Evolutionary conservation across 2,113 vertebrate genomes (phyloP), one percentile per base, ranked within the genome.

Genomic region (Anguilla rostrata): DNA sequence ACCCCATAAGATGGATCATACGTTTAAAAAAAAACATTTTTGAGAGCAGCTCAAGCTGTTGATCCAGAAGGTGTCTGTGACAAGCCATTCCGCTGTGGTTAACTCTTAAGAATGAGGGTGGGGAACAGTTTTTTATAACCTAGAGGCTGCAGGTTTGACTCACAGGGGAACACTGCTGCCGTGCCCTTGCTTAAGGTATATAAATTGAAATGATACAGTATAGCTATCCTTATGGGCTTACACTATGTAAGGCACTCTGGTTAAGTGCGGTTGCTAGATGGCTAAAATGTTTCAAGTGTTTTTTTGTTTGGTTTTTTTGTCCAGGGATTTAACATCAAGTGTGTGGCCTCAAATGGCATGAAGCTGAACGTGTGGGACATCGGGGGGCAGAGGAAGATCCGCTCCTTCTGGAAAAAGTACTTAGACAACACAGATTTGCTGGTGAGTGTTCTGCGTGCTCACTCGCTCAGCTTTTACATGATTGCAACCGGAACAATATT

Each of bases 321-420:
- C 34, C 88, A 97, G 97, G 96, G 97, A 82, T 97, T 97, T 88
- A 97, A 97, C 91, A 96, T 97, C 40, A 97, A 97, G 90, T 97
- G 96, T 0, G 92, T 97, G n/a, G 96, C 96, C 15, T 96, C 96
- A 0, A 95, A 97, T 0, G 96, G 97, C 34, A 94, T 97, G 94
- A 97, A 96, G 92, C 94, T 97, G 39, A 96, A 96, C 0, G 95
- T 97, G 5, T 97, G 97, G 97, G 97, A 97, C 90, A 97, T 97
- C 0, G 96, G 96, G 60, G 96, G 97, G 66, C 97, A 97, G 87
- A 95, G 96, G 88, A 95, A 97, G 88, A 96, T 97, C 89, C 94
- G 96, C 39, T 83, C 95, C 0, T 97, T 97, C 90, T 97, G 97
- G 96, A 97, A 93, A 90, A 97, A 97, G 88, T 97, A 97, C 66